A percentile compares a stretch with the other conserved stretches of the same genome.
These are phyloP conservation scores for Orgyia antiqua DNA, from an alignment of 2,888 invertebrate genomes.

Conservation along the genomic window DNA sequence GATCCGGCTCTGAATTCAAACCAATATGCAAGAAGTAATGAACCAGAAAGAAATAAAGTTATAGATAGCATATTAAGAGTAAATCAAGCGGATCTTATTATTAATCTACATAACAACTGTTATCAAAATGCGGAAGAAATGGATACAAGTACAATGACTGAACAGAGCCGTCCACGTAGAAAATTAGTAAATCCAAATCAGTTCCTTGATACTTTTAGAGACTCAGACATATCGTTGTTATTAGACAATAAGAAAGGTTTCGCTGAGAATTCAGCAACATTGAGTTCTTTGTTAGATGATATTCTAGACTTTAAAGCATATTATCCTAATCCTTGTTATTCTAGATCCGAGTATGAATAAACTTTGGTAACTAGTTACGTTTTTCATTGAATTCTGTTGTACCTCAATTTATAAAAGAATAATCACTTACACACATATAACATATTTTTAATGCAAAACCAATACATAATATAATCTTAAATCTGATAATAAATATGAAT, in stretches of 20 bases:
- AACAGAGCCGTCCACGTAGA: slow-evolving; percentile 8
- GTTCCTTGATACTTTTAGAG: slow-evolving; percentile 37
- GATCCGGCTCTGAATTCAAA: slow-evolving; percentile 13
- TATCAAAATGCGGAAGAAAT: slow-evolving; percentile 9
- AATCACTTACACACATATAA: too few relatives aligned
- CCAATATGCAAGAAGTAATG: slow-evolving; percentile 3
- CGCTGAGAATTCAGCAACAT: slow-evolving; percentile 71
- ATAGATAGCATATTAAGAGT: slow-evolving; percentile 78
- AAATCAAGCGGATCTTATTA: slow-evolving; percentile 73
- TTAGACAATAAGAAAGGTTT: slow-evolving; percentile 77
- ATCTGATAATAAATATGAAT: too few relatives aligned
- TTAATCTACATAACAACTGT: slow-evolving; percentile 64
- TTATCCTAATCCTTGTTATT: too few relatives aligned
- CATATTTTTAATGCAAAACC: too few relatives aligned
- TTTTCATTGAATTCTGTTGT: too few relatives aligned
- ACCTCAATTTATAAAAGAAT: too few relatives aligned
- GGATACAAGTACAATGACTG: slow-evolving; percentile 10
- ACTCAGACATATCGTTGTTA: slow-evolving; percentile 69
- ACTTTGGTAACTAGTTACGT: too few relatives aligned
- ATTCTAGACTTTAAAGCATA: slow-evolving; percentile 21
- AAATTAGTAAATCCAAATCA: slow-evolving; percentile 23
- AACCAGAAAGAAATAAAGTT: slow-evolving; percentile 31
- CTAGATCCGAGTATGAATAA: too few relatives aligned
- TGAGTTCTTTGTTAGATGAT: slow-evolving; percentile 31
- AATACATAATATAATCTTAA: too few relatives aligned